Conservation (phyloP, 2,113 vertebrate species). For the Oceanodroma tethys region DNA sequence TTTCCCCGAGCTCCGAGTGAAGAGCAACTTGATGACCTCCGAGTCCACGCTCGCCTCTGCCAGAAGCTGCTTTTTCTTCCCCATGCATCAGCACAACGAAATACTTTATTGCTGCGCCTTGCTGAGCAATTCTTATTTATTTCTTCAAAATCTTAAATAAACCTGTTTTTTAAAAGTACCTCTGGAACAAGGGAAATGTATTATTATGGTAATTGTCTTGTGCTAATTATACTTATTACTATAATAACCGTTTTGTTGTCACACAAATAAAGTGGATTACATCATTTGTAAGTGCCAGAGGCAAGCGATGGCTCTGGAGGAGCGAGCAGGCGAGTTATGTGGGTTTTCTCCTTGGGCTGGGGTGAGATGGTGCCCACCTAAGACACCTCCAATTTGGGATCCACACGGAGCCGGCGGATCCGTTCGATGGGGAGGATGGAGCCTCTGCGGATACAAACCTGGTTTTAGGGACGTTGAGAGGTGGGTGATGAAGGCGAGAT, state of each 20-base stretch:
- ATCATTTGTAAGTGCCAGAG: slow-evolving; percentile 69
- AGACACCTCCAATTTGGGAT: background rate
- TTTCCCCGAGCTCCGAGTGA: accelerated
- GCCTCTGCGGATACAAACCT: background rate
- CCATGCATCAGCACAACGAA: background rate
- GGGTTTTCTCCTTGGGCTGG: background rate
- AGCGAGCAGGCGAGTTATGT: background rate
- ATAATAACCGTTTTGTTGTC: slow-evolving; percentile 77
- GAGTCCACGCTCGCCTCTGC: background rate
- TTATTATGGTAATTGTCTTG: slow-evolving; percentile 79
- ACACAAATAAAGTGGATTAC: slow-evolving; percentile 73
- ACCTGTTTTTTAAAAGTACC: slow-evolving; percentile 66
- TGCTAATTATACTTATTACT: slow-evolving; percentile 80
- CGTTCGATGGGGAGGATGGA: accelerated
- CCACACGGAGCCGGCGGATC: accelerated
- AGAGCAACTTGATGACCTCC: background rate
- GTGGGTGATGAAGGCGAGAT: background rate
- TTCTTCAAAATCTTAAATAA: slow-evolving; percentile 61
- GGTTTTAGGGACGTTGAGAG: background rate
- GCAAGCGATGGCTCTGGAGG: background rate
- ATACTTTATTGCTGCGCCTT: background rate
- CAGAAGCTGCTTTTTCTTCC: background rate
- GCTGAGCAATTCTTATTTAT: background rate
- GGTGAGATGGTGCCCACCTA: background rate
- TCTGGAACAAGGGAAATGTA: slow-evolving; percentile 67